phyloP scores from a whole-genome alignment of 1,140 invertebrate genomes.

The Zaprionus capensis region DNA sequence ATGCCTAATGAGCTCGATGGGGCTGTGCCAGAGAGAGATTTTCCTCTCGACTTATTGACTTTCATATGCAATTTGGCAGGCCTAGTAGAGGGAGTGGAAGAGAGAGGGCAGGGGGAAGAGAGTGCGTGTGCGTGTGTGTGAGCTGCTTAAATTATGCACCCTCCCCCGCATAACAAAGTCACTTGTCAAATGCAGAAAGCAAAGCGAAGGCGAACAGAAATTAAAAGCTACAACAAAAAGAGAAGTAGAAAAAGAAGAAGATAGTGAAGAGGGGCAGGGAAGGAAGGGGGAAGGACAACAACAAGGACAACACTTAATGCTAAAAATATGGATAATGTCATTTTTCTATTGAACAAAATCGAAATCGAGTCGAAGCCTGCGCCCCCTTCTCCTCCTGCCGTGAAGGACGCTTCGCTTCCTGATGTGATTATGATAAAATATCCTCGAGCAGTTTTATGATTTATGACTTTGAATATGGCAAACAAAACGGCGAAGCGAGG shows the following conservation, averaged over 20 bases:
- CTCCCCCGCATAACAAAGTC: constrained; percentile 46
- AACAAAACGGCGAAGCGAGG: constrained; percentile 62
- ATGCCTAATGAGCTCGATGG: constrained; percentile 68
- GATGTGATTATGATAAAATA: constrained; percentile 84
- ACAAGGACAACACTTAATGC: constrained; percentile 64
- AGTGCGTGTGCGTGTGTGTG: constrained; percentile 26
- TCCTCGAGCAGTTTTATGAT: constrained; percentile 82
- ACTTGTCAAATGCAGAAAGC: constrained; percentile 59
- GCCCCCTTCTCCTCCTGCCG: neutral
- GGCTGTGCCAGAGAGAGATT: constrained; percentile 44
- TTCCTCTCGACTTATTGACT: constrained; percentile 66
- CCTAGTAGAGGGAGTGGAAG: constrained; percentile 7
- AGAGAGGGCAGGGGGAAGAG: neutral
- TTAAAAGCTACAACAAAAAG: constrained; percentile 59
- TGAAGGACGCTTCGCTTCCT: constrained; percentile 64
- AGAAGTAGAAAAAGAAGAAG: neutral
- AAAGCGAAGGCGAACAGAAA: constrained; percentile 54
- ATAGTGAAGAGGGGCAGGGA: neutral
- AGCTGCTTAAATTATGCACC: constrained; percentile 66
- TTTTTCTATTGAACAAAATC: constrained; percentile 67
- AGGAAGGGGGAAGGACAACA: neutral
- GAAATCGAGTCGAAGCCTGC: constrained; percentile 19
- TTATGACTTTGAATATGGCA: constrained; percentile 83
- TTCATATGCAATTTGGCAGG: constrained; percentile 77
- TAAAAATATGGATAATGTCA: constrained; percentile 81